phyloP scores from a whole-genome alignment of 1,140 invertebrate species.

The Halesus radiatus region DNA sequence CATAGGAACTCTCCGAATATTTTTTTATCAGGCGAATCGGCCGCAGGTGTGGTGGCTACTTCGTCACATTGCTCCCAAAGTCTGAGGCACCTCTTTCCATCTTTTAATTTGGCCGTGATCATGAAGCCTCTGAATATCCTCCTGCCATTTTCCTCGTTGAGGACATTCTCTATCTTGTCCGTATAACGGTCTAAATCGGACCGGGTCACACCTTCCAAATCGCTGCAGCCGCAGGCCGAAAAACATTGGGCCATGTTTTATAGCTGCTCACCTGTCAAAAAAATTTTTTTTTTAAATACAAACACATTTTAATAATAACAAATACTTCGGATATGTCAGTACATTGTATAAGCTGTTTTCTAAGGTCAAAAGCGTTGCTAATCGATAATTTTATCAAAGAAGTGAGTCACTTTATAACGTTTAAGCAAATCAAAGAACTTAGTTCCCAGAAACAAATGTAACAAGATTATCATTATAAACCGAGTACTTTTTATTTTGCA shows the following conservation, averaged over 20 bases:
- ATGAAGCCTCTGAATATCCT: conserved; percentile 67
- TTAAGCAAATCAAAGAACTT: too few species aligned
- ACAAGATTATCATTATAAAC: not conserved
- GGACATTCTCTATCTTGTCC: conserved; percentile 68
- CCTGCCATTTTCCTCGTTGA: conserved; percentile 66
- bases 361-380: too few species aligned
- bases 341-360: too few species aligned
- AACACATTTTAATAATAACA: not conserved
- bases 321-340: too few species aligned
- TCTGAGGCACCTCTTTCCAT: conserved; percentile 62
- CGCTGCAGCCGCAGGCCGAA: conserved; percentile 65
- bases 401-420: too few species aligned
- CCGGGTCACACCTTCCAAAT: conserved; percentile 64
- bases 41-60: conserved; percentile 57
- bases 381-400: too few species aligned
- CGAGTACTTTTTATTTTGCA: not conserved
- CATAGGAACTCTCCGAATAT: conserved; percentile 59
- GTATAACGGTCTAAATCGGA: conserved; percentile 68
- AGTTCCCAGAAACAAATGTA: too few species aligned
- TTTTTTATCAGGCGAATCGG: conserved; percentile 59
- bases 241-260: conserved; percentile 66
- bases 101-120: conserved; percentile 63
- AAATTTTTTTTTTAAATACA: not conserved
- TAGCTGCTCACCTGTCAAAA: conserved; percentile 39
- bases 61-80: conserved; percentile 66